Base-by-base conservation (phyloP, 2,113 vertebrate genomes). In the Rhadina sibilatrix region DNA sequence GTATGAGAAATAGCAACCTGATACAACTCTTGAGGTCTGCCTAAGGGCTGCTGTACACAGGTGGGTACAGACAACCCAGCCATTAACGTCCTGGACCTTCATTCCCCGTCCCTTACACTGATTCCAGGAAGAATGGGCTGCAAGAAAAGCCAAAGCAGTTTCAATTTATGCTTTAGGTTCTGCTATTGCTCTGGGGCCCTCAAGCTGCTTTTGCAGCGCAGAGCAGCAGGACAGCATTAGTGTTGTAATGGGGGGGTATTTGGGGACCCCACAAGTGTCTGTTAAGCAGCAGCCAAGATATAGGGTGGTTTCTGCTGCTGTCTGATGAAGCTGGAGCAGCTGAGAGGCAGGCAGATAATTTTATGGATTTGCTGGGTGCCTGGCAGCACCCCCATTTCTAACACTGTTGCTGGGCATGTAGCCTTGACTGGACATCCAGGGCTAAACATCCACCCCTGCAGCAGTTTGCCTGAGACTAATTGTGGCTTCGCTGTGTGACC, bases 281-380 rank as follows among this genome's bases (percentile, higher is more conserved):
- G 11, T 14, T 33, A n/a, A 87, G 68, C 31, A 35, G 2, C 33
- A 2, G 1, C 31, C 64, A 75, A 61, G 69, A 38, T 24, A 35
- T 33, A 11, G 37, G 8, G 37, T 19, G 1, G 30, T 24, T 64
- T 60, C 47, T 88, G 70, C 40, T 71, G 52, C 64, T 74, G 28
- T 8, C 14, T 20, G 8, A n/a, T 70, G 64, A 35, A 49, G 53
- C 47, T 71, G 81, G 3, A 59, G 47, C 61, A 24, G 16, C 37
- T 28, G 52, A 57, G 71, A 68, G 57, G 17, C 82, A 88, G 49
- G 66, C 30, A 35, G 35, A 59, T 25, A 3, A 74, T 78, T 20
- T 5, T 6, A 6, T 7, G 0, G 0, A 4, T 65, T 44, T 56
- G 27, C 31, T 6, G 21, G 31, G 49, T 24, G 21, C 30, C 54